A percentile compares a stretch with the other conserved stretches of the same genome.
phyloP scores from a whole-genome alignment of 2,797 vertebrate genomes.

The Periparus ater region DNA sequence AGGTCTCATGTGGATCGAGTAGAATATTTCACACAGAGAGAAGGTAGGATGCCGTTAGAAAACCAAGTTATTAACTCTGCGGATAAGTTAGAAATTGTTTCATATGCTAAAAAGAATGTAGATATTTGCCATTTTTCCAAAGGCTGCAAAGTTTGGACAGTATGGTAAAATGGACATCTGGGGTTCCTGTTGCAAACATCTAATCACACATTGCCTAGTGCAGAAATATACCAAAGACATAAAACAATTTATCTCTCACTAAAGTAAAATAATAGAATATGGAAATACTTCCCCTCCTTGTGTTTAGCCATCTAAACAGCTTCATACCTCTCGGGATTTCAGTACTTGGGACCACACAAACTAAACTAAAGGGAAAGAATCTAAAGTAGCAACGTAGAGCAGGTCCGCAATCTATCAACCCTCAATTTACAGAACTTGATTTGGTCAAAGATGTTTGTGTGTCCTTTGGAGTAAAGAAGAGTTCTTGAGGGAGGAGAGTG shows the following conservation, averaged over 20 bases:
- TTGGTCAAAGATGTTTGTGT: background rate
- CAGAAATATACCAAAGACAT: background rate
- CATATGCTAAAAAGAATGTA: background rate
- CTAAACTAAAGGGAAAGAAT: background rate
- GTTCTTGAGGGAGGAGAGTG: background rate
- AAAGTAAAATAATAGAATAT: background rate
- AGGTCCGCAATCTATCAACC: background rate
- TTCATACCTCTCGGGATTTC: background rate
- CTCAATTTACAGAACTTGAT: background rate
- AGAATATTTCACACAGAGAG: background rate
- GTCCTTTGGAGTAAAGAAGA: background rate
- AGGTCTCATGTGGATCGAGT: background rate
- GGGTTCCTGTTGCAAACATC: background rate
- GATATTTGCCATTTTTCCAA: background rate
- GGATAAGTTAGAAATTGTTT: background rate
- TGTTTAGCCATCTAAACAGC: background rate
- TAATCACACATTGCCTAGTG: background rate
- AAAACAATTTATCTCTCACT: background rate
- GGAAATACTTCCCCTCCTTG: background rate
- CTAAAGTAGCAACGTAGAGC: background rate
- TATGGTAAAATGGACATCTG: background rate
- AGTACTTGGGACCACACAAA: background rate
- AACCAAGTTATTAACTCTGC: background rate
- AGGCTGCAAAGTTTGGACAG: background rate
- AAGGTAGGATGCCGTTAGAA: background rate